Evolutionary conservation across 2,113 vertebrate genomes (phyloP).

Genomic region (Scatophagus argus): DNA sequence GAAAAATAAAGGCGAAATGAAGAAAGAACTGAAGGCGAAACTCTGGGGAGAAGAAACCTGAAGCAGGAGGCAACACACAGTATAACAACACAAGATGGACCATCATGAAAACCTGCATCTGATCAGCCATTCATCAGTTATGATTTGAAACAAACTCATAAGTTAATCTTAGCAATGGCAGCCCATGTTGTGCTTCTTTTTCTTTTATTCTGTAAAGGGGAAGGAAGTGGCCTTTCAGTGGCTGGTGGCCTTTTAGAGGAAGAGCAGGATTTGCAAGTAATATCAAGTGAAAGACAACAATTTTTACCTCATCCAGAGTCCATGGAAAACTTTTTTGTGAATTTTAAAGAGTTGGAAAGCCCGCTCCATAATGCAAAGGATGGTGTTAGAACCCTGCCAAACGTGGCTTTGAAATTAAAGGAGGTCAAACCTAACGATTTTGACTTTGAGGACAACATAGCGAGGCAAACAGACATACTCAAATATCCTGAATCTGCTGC

Average conservation of each 20-base stretch:
- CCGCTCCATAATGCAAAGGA: neutral
- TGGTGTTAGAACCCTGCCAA: constrained; percentile 10
- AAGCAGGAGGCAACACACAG: constrained; percentile 18
- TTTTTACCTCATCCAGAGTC: constrained; percentile 37
- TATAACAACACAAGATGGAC: constrained; percentile 24
- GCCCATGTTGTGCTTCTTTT: constrained; percentile 56
- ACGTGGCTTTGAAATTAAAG: constrained; percentile 23
- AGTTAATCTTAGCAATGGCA: constrained; percentile 50
- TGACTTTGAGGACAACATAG: constrained; percentile 26
- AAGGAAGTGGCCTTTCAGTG: constrained; percentile 25
- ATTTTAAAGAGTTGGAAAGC: constrained; percentile 19
- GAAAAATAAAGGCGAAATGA: constrained; percentile 29
- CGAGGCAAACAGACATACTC: neutral
- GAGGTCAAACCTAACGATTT: constrained; percentile 23
- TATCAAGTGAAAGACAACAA: constrained; percentile 31
- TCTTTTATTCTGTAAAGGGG: constrained; percentile 58
- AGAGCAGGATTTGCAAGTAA: constrained; percentile 27
- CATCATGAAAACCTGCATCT: constrained; percentile 9
- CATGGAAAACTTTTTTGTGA: neutral
- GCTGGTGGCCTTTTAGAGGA: constrained; percentile 33
- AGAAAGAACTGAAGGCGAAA: no score
- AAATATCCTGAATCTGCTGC: constrained; percentile 17
- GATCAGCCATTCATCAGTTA: neutral
- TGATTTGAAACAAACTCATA: constrained; percentile 33
- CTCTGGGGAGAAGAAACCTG: constrained; percentile 6